phyloP scores from a whole-genome alignment of 2,797 vertebrate species.

The Apogon hyalosoma region DNA sequence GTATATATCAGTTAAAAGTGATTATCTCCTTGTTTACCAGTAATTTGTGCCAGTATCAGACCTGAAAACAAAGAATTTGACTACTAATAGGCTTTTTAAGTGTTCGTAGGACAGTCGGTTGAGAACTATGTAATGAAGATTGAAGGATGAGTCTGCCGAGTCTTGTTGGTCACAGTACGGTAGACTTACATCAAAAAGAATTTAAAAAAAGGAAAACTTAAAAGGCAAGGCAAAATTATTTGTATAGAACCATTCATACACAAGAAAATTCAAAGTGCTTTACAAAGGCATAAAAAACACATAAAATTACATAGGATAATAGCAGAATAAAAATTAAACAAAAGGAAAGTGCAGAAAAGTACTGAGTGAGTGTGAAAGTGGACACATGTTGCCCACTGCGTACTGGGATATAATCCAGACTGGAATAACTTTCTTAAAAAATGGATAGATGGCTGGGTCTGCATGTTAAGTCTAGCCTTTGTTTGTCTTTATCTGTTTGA shows the following conservation, averaged over 20 bases:
- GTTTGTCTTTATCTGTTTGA: slow-evolving; percentile 37
- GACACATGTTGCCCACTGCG: not conserved
- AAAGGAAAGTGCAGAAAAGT: not conserved
- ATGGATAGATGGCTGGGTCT: slow-evolving; percentile 1
- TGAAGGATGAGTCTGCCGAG: slow-evolving; percentile 1
- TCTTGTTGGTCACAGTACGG: not conserved
- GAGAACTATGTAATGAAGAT: not conserved
- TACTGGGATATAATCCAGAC: not conserved
- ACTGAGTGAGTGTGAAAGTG: not conserved
- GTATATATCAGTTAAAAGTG: too few species aligned
- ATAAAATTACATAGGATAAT: too few species aligned
- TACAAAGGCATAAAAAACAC: too few species aligned
- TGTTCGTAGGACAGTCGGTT: not conserved
- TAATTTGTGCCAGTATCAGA: too few species aligned
- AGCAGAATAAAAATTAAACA: too few species aligned
- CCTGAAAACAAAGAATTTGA: too few species aligned
- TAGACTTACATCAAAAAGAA: too few species aligned
- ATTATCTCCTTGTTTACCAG: too few species aligned
- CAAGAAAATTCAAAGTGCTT: too few species aligned
- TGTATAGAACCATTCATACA: too few species aligned
- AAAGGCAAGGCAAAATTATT: too few species aligned
- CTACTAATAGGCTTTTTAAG: not conserved
- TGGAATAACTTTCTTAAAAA: not conserved
- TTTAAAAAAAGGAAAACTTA: too few species aligned
- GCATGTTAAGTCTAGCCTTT: slow-evolving; percentile 12